A percentile compares a stretch with the other conserved stretches of the same genome.
Conservation (phyloP, 1,140 invertebrate species). For the Littorina saxatilis region DNA sequence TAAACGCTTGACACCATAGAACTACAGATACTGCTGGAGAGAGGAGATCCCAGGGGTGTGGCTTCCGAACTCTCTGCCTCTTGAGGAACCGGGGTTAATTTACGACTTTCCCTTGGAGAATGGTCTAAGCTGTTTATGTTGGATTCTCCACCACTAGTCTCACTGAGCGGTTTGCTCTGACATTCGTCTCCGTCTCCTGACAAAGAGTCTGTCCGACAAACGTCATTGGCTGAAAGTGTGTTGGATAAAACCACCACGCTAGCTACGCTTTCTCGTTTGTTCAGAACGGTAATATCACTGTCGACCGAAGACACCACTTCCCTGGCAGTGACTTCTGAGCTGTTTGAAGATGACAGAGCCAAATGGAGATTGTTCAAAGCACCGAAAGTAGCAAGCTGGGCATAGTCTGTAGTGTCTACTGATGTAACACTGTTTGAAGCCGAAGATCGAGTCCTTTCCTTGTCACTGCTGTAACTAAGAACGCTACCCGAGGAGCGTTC, state of each 20-base stretch:
- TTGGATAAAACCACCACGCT: slow-evolving; percentile 63
- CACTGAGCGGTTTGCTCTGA: too few species aligned
- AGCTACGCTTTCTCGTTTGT: slow-evolving; percentile 61
- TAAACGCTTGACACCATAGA: slow-evolving; percentile 73
- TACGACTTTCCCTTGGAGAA: not conserved
- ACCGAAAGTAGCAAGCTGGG: not conserved
- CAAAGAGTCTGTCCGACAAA: too few species aligned
- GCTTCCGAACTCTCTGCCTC: slow-evolving; percentile 35
- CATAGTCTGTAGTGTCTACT: not conserved
- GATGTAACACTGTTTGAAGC: not conserved
- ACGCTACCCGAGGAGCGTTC: not conserved
- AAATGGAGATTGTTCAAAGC: slow-evolving; percentile 5
- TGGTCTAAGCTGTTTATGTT: not conserved
- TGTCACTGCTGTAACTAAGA: not conserved
- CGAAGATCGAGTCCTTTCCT: not conserved
- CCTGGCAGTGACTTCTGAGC: too few species aligned
- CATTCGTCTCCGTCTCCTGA: too few species aligned
- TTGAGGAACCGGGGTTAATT: not conserved
- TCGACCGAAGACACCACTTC: slow-evolving; percentile 53
- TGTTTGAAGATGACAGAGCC: not conserved
- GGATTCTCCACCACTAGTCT: not conserved
- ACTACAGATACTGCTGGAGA: slow-evolving; percentile 64
- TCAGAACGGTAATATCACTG: slow-evolving; percentile 71
- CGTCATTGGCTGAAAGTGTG: slow-evolving; percentile 30
- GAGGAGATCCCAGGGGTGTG: slow-evolving; percentile 61